phyloP scores from a whole-genome alignment of 2,113 vertebrate species.

The Lophura nycthemera region DNA sequence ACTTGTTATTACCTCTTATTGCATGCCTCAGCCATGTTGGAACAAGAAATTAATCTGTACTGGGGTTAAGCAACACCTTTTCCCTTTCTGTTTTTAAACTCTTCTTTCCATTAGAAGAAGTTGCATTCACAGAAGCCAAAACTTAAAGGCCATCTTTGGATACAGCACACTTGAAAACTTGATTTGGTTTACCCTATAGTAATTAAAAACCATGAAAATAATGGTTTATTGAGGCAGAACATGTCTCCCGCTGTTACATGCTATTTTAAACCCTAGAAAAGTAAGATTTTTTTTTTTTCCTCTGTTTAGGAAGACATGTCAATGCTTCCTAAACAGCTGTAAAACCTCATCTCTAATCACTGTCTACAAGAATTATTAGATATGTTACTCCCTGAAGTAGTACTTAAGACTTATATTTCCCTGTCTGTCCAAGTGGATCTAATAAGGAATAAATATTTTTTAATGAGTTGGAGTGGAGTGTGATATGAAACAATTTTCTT shows the following conservation, averaged over 20 bases:
- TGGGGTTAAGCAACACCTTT: neutral
- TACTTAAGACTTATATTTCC: neutral
- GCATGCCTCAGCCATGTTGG: neutral
- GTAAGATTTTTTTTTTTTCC: neutral
- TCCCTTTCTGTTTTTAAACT: neutral
- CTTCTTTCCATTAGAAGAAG: neutral
- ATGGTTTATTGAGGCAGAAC: neutral
- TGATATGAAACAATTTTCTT: neutral
- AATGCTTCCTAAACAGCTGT: neutral
- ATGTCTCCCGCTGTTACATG: neutral
- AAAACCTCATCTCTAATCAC: neutral
- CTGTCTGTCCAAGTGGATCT: fast-evolving
- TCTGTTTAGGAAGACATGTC: neutral
- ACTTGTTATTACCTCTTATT: neutral
- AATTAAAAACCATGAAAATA: neutral
- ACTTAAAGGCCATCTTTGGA: neutral
- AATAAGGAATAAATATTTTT: neutral
- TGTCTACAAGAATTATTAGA: neutral
- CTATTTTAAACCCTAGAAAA: neutral
- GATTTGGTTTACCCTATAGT: neutral
- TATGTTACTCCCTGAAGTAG: neutral
- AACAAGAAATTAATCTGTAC: conserved; percentile 30
- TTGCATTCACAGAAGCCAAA: neutral
- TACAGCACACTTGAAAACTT: neutral
- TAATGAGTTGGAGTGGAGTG: neutral